Percentiles rank a stretch among this genome's conserved stretches.
phyloP scores from a whole-genome alignment of 2,113 vertebrate species.

The Pelecanoides urinatrix region DNA sequence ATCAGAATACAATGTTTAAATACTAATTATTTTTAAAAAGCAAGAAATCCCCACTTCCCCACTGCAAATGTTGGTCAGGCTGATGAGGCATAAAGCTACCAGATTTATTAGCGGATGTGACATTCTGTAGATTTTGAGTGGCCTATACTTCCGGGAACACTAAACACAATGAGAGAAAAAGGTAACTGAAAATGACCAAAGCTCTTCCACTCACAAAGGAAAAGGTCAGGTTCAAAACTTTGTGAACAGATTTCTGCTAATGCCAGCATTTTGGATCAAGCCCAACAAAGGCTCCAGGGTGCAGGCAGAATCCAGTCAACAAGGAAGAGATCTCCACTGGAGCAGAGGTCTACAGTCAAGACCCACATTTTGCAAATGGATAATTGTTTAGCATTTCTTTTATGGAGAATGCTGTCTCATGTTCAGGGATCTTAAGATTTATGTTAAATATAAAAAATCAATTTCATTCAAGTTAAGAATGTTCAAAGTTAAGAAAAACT shows the following conservation, averaged over 20 bases:
- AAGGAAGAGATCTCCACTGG: background rate
- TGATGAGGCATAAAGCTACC: background rate
- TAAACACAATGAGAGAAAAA: background rate
- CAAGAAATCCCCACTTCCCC: background rate
- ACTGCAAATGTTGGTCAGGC: background rate
- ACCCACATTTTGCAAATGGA: background rate
- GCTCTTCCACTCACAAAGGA: background rate
- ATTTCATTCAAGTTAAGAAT: no score
- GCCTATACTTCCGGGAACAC: background rate
- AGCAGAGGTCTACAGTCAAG: background rate
- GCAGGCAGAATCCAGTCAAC: background rate
- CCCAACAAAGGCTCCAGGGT: background rate
- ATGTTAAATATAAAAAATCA: background rate
- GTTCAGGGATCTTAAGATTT: background rate
- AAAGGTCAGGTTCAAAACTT: background rate
- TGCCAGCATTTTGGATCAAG: background rate
- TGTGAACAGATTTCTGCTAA: background rate
- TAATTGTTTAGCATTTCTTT: background rate
- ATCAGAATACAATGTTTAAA: background rate
- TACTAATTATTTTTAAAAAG: background rate
- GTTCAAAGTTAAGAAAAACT: background rate
- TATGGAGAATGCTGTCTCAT: background rate
- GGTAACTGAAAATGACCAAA: background rate
- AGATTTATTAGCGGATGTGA: constrained; percentile 21
- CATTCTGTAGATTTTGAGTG: background rate